Conservation (phyloP, 2,888 invertebrate species). For the Noctua janthina region DNA sequence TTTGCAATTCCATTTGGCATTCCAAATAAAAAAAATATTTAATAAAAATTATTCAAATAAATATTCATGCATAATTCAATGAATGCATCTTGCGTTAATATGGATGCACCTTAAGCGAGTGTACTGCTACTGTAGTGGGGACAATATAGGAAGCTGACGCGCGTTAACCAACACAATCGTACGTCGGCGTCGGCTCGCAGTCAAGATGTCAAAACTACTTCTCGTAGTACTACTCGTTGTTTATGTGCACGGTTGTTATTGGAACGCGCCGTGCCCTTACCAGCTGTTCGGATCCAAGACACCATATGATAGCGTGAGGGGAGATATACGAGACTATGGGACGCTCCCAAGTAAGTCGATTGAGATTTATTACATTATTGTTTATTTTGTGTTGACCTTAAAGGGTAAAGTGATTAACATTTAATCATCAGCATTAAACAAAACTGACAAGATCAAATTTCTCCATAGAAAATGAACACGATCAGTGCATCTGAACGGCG, state of each 20-base stretch:
- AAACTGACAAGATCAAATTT: neutral
- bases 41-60: neutral
- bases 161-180: constrained; percentile 49
- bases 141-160: constrained; percentile 52
- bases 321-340: constrained; percentile 80
- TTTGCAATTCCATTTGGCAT: neutral
- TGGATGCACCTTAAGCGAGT: constrained; percentile 50
- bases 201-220: constrained; percentile 53
- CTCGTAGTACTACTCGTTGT: constrained; percentile 62
- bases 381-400: neutral
- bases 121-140: constrained; percentile 59
- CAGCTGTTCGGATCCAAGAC: constrained; percentile 80
- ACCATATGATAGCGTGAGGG: constrained; percentile 81
- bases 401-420: neutral
- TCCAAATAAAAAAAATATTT: neutral
- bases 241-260: constrained; percentile 75
- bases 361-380: constrained; percentile 10
- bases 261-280: constrained; percentile 77
- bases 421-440: neutral
- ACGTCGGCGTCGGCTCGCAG: constrained; percentile 23
- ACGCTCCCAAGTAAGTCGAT: constrained; percentile 77
- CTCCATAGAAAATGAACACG: neutral
- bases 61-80: neutral
- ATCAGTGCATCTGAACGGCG: neutral
- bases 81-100: constrained; percentile 7